phyloP scores from a whole-genome alignment of 2,113 vertebrate genomes.

The Microtus pennsylvanicus region DNA sequence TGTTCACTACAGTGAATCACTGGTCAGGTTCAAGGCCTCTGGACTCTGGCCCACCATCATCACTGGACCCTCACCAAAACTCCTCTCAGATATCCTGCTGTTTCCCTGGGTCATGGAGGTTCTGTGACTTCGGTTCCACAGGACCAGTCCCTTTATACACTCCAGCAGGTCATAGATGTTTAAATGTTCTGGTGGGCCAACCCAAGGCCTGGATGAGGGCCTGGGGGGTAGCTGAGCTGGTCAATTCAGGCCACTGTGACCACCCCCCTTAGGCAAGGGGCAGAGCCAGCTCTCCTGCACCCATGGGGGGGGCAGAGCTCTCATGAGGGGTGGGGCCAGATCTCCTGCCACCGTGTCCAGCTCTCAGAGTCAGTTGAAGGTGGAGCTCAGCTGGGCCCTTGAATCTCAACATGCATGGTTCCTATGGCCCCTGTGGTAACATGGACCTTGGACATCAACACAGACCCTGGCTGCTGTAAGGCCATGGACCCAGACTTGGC shows the following conservation, averaged over 20 bases:
- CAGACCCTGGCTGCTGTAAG: background rate
- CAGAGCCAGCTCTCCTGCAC: background rate
- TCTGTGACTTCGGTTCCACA: background rate
- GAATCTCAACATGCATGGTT: background rate
- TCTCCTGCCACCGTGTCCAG: no score
- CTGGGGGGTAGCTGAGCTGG: background rate
- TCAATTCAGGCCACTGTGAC: background rate
- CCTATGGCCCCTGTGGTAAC: background rate
- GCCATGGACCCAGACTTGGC: no score
- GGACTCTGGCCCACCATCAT: background rate
- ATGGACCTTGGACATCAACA: background rate
- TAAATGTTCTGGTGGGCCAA: background rate
- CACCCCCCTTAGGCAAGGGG: background rate
- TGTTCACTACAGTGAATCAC: background rate
- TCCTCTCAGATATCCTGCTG: background rate
- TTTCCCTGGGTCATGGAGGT: background rate
- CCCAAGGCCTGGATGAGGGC: background rate
- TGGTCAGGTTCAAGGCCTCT: background rate
- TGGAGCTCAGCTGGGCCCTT: background rate
- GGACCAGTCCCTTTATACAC: background rate
- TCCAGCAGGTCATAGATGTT: background rate
- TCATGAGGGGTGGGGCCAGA: no score
- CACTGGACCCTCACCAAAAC: background rate
- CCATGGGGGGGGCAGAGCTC: no score
- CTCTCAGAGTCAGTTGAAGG: background rate